Percentiles rank a stretch among this genome's conserved stretches.
These are phyloP conservation scores for Xanthia icteritia DNA, from an alignment of 2,888 invertebrate species.

Conservation along the genomic window DNA sequence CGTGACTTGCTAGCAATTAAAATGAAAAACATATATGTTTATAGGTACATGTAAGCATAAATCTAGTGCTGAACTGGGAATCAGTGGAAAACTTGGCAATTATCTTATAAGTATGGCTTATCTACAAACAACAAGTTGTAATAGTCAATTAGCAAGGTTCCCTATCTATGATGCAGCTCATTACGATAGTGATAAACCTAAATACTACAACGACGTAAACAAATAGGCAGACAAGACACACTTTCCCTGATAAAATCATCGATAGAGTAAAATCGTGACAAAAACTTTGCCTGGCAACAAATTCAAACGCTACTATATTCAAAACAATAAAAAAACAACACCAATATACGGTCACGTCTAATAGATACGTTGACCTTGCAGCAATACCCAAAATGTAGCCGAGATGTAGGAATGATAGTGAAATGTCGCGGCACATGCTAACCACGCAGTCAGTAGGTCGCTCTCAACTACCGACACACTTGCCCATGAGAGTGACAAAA, in stretches of 20 bases:
- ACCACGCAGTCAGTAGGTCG: conserved; percentile 82
- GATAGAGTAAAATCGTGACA: conserved; percentile 17
- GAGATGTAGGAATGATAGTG: conserved; percentile 79
- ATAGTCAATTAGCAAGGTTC: conserved; percentile 1
- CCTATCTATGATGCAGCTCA: conserved; percentile 2
- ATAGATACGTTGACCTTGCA: conserved; percentile 63
- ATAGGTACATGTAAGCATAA: conserved; percentile 14
- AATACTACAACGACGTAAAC: conserved; percentile 8
- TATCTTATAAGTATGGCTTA: conserved; percentile 4
- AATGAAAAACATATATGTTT: conserved; percentile 20
- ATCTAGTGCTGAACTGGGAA: conserved; percentile 13
- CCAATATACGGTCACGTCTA: conserved; percentile 52
- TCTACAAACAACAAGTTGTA: background rate
- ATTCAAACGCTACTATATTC: conserved; percentile 11
- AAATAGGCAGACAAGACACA: background rate
- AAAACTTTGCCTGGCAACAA: conserved; percentile 32
- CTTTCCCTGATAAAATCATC: conserved; percentile 23
- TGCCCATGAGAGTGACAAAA: conserved; percentile 82
- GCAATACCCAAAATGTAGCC: conserved; percentile 66
- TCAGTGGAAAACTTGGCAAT: conserved; percentile 5
- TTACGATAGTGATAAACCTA: conserved; percentile 23
- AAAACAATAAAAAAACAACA: conserved; percentile 28
- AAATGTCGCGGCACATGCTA: conserved; percentile 78
- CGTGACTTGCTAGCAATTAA: conserved; percentile 40
- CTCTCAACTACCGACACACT: conserved; percentile 83